Percentiles rank a stretch among this genome's conserved stretches.
Evolutionary conservation across 2,113 vertebrate species (phyloP).

Genomic region (Anoplopoma fimbria): DNA sequence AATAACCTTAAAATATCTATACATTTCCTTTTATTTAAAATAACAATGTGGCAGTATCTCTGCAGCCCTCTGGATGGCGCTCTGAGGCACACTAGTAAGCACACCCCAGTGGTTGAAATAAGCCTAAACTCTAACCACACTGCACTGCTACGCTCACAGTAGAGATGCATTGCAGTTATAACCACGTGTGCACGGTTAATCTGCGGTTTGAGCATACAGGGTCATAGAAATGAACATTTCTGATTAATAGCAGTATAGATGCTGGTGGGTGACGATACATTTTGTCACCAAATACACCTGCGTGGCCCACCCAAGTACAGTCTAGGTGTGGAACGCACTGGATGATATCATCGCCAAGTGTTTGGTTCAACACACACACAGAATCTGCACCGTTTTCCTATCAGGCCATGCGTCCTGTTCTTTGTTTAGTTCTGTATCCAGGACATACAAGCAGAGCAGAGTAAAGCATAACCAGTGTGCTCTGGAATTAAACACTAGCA

Average conservation of each 20-base stretch:
- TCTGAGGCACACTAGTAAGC: no score
- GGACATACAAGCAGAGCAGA: slow-evolving; percentile 31
- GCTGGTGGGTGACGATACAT: neutral
- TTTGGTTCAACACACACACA: neutral
- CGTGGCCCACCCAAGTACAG: neutral
- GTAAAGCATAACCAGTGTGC: slow-evolving; percentile 51
- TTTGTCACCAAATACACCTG: neutral
- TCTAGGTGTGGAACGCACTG: neutral
- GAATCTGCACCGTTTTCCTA: neutral
- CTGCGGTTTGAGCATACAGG: neutral
- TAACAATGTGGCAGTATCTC: no score
- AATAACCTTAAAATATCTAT: no score
- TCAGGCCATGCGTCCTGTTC: neutral
- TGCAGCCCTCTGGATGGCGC: no score
- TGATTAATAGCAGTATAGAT: no score
- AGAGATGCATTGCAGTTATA: no score
- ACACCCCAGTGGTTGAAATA: no score
- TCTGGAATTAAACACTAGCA: slow-evolving; percentile 49
- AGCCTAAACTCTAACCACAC: no score
- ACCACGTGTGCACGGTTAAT: no score
- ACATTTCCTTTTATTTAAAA: no score
- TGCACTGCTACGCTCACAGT: no score
- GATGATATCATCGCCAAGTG: neutral
- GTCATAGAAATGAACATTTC: neutral
- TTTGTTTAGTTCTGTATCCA: slow-evolving; percentile 13